Evolutionary conservation across 2,888 invertebrate genomes (phyloP), one percentile per base, ranked within the genome.

Genomic region (Eucriotettix oculatus): DNA sequence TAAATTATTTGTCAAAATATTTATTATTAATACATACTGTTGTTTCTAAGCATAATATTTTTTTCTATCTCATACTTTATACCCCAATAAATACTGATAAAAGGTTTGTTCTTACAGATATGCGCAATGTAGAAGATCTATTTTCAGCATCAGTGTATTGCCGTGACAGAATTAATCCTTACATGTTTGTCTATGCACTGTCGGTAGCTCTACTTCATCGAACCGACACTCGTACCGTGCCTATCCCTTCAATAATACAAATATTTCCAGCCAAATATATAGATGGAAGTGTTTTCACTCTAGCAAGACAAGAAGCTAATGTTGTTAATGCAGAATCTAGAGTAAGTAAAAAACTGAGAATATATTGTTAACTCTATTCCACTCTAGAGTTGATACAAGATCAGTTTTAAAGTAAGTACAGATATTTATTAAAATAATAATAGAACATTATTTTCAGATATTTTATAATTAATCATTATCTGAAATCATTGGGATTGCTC

Each of bases 231-330:
- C 81, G 82, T 68, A 79, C 84, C 54, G 68, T 90, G 16, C 78
- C 79, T 58, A 72, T 88, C 55, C 90, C 90, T 0, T 81, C 87
- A 0, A 81, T 91, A 64, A 81, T 83, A 52, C 86, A 90, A 71
- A 77, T 83, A 0, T 90, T 92, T 71, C 93, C 92, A 0, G 85
- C 86, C 69, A 88, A 88, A 72, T 92, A 87, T 72, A 75, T 91
- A 67, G 88, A 89, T 67, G 82, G 87, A 10, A 80, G 83, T 52
- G 79, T 86, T 5, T 84, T 90, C 70, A 74, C 80, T 1, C 76
- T 79, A 58, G 88, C 86, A 0, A 77, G 86, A 14, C 86, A 87
- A 69, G 83, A 84, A 70, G 79, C 83, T 58, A 80, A 78, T 44
- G 76, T 86, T 1, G 81, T 83, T 1, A 76, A 78, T 0, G n/a